Base-by-base conservation (phyloP, 2,888 invertebrate species). In the Anarsia innoxiella region DNA sequence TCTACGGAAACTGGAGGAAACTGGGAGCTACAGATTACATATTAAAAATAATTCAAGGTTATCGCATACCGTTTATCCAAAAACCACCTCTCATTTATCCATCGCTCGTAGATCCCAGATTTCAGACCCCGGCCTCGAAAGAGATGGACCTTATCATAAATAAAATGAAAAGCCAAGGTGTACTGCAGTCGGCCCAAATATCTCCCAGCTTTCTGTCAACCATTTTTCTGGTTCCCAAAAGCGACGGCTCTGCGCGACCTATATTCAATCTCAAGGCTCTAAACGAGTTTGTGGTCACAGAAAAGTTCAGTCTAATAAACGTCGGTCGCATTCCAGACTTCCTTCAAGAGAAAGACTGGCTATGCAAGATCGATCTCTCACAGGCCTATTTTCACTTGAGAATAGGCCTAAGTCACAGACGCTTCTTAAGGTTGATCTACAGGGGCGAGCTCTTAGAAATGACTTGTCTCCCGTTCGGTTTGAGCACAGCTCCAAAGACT, bases 391-490 rank as follows among this genome's bases (percentile, higher is more conserved):
- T n/a, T n/a, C 47, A 56, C 12, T 10, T 58, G 3, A 11, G 29
- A 1, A 28, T 56, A 16, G 12, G 40, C 0, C 28, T 12, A 5
- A 10, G 29, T 10, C 53, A 55, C 45, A 41, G 49, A 14, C 9
- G 49, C 2, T 57, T 50, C 15, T 37, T 56, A 11, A 32, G 51
- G 0, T 31, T 59, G 1, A 14, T 46, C 5, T 55, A 52, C 41
- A 14, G 36, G 16, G 25, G 16, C 1, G 30, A 46, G 23, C 13
- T 52, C 2, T 23, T 42, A 1, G 33, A 48, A 36, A 51, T 59
- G 54, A 61, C 48, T 0, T 59, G 54, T 8, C 43, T 61, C 0
- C 57, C 55, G 0, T 57, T 57, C 26, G 57, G 59, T 0, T 36
- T 57, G 4, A 45, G 44, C n/a, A 44, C 46, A 47, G n/a, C n/a